Evolutionary conservation across 2,888 invertebrate genomes (phyloP), one percentile per base, ranked within the genome.

Genomic region (Pandemis heparana): DNA sequence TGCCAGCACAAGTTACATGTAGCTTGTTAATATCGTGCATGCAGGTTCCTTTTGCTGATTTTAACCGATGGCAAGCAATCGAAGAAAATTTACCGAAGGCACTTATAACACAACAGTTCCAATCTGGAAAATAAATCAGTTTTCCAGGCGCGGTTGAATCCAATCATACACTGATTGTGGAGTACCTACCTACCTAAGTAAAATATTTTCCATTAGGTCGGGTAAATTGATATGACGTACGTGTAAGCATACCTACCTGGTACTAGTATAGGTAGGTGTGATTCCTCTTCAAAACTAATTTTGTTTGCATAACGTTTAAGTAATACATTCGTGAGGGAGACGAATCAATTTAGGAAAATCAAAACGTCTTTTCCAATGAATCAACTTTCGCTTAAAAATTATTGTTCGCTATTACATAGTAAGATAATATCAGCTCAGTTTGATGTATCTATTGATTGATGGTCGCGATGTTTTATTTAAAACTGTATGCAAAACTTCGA

Each of bases 51-150:
- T 38, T 23, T 38, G 7, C 56, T 1, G 23, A n/a, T 62, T 61
- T 32, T 61, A 53, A 6, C 39, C 43, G 23, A 48, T 56, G 43
- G 48, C 62, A 46, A 59, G 41, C 48, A 62, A 39, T 51, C 39
- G 48, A 48, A 64, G 59, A 10, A 51, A 65, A 69, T 51, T 43
- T 59, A 69, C 59, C 56, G 75, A 75, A 71, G 75, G 75, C 72
- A 72, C 75, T 79, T 75, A 76, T 66, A 74, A 74, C 68, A 78
- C 75, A 76, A 77, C 77, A 79, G 77, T 77, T 78, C 75, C 78
- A 79, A 80, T 80, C 79, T 76, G 78, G 75, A 81, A 69, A 79
- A 82, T 82, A 82, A 83, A 81, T 82, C 78, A 81, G 76, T 79
- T 79, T 79, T 71, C 71, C 77, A 71, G 65, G 73, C 71, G 68